phyloP scores from a whole-genome alignment of 2,113 vertebrate species.

The Apus apus region DNA sequence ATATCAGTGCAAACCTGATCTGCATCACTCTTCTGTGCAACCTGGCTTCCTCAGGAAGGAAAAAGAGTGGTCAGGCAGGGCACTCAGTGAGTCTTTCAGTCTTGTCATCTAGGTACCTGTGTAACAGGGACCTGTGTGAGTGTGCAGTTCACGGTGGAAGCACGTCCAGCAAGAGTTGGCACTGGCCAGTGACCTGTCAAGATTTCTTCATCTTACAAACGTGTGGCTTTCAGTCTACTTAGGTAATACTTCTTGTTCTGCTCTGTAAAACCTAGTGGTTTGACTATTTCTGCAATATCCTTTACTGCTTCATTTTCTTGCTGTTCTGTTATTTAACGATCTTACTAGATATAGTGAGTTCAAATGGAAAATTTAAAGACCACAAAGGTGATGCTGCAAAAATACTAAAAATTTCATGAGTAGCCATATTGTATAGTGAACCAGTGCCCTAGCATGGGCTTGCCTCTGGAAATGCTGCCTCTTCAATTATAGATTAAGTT shows the following conservation, averaged over 20 bases:
- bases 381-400: neutral
- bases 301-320: neutral
- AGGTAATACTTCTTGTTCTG: neutral
- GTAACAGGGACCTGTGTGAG: neutral
- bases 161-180: neutral
- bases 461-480: neutral
- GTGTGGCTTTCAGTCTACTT: neutral
- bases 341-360: neutral
- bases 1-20: neutral
- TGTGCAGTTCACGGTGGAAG: neutral
- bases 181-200: neutral
- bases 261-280: neutral
- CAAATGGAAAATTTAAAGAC: neutral
- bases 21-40: neutral
- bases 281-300: neutral
- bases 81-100: neutral
- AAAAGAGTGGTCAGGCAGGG: neutral
- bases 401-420: neutral
- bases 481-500: constrained; percentile 18
- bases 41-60: neutral
- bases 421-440: neutral
- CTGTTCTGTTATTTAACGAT: neutral
- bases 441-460: neutral
- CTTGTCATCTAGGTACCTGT: neutral
- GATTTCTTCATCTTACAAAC: neutral